Evolutionary conservation across 2,797 vertebrate species (phyloP).

Genomic region (Crenichthys baileyi): DNA sequence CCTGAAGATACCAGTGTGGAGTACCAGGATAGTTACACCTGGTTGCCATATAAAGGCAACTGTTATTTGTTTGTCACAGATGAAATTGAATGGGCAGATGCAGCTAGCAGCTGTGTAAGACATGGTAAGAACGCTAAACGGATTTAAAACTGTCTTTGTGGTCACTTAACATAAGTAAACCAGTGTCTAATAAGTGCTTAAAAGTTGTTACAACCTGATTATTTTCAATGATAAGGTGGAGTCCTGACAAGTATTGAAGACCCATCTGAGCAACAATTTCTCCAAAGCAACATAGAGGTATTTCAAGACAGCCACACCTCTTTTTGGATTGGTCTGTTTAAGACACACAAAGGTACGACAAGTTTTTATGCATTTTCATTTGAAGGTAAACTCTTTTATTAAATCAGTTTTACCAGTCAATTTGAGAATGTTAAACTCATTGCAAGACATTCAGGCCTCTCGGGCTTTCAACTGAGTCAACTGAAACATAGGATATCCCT

Average conservation of each 20-base stretch:
- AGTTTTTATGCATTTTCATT: neutral
- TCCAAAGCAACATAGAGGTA: constrained; percentile 74
- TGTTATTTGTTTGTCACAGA: constrained; percentile 88
- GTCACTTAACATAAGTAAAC: neutral
- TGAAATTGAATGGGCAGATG: constrained; percentile 83
- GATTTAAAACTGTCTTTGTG: neutral
- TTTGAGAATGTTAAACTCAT: neutral
- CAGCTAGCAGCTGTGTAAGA: constrained; percentile 82
- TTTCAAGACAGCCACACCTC: constrained; percentile 75
- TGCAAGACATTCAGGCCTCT: neutral
- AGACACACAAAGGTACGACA: constrained; percentile 86
- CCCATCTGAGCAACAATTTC: constrained; percentile 83
- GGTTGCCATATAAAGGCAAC: constrained; percentile 87
- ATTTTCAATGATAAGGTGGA: constrained; percentile 75
- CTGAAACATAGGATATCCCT: neutral
- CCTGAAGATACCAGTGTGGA: constrained; percentile 70
- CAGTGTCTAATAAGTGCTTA: neutral
- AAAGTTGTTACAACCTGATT: neutral
- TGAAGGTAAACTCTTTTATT: neutral
- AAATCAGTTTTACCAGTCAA: neutral
- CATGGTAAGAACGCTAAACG: constrained; percentile 76
- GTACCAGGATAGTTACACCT: constrained; percentile 61
- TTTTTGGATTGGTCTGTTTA: constrained; percentile 92
- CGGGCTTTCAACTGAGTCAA: neutral
- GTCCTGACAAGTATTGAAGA: constrained; percentile 86